Evolutionary conservation across 1,140 invertebrate genomes (phyloP), one percentile per base, ranked within the genome.

Genomic region (Diachasmimorpha longicaudata): DNA sequence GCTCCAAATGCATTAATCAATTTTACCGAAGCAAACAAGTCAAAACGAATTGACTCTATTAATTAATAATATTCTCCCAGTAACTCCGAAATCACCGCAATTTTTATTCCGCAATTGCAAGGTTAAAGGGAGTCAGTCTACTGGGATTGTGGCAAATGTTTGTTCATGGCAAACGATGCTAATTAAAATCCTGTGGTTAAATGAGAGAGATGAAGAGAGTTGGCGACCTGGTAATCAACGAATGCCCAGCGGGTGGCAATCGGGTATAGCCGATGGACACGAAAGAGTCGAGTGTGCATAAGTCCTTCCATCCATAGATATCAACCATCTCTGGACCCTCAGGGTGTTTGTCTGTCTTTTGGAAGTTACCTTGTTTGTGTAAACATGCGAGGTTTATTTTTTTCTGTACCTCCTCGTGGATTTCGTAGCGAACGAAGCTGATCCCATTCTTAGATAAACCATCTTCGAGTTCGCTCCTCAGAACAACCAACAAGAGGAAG

Each of bases 171-270:
- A 88, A 89, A 89, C 86, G 79, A 78, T 72, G 81, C 83, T 89
- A 88, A 89, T 89, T 89, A 88, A 89, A 89, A 88, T 88, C 84
- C 83, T 74, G 80, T 79, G 83, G 82, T 81, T 81, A 84, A 83
- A 77, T 36, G 37, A 75, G 74, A 72, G 66, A 73, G 39, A 70
- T 46, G 36, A 46, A 52, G 37, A 69, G 74, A 72, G 46, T 75
- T 70, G 39, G 58, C 19, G 58, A 63, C 67, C 69, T 14, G 69
- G 66, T 72, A 73, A 77, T 77, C 75, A 77, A 77, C 70, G 55
- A 39, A 77, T 70, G 68, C 77, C 74, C 75, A 70, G 75, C 58
- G 75, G 75, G 66, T 66, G 23, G 37, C 37, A 31, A 39, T 23
- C 66, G 72, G 48, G 67, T 52, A 74, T 74, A 68, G 76, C 70